Conservation (phyloP, 2,797 vertebrate genomes). For the Ispidina picta region DNA sequence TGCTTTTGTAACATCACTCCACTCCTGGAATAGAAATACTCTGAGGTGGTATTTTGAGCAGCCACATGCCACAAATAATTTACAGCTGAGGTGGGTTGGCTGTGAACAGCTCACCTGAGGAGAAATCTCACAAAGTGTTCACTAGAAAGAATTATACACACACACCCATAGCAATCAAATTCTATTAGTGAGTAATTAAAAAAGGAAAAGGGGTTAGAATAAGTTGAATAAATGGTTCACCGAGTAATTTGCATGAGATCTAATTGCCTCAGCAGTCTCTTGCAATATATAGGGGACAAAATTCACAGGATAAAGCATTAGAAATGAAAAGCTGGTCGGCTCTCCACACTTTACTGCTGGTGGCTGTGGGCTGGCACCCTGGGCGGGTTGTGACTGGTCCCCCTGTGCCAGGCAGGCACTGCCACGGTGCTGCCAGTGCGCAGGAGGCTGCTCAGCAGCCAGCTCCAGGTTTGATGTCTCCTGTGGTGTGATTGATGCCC, state of each 20-base stretch:
- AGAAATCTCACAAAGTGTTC: not conserved
- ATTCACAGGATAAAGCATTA: not conserved
- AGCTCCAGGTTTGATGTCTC: not conserved
- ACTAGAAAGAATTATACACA: not conserved
- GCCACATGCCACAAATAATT: not conserved
- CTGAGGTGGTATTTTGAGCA: not conserved
- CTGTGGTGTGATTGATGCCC: not conserved
- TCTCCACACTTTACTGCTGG: not conserved
- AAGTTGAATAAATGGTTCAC: not conserved
- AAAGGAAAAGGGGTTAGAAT: not conserved
- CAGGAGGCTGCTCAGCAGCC: not conserved
- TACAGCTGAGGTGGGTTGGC: not conserved
- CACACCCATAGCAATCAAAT: not conserved
- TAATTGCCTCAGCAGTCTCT: not conserved
- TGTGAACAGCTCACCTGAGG: not conserved
- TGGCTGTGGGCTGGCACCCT: not conserved
- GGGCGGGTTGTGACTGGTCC: too few species aligned
- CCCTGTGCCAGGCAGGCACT: not conserved
- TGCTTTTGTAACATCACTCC: not conserved
- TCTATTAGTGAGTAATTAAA: not conserved
- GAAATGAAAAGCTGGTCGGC: not conserved
- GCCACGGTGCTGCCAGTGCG: not conserved
- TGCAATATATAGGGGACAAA: not conserved
- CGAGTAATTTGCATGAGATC: not conserved
- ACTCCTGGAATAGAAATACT: not conserved